Conservation (phyloP, 92 coral and sea anemone genomes). For the Umimayanthus kanabou region DNA sequence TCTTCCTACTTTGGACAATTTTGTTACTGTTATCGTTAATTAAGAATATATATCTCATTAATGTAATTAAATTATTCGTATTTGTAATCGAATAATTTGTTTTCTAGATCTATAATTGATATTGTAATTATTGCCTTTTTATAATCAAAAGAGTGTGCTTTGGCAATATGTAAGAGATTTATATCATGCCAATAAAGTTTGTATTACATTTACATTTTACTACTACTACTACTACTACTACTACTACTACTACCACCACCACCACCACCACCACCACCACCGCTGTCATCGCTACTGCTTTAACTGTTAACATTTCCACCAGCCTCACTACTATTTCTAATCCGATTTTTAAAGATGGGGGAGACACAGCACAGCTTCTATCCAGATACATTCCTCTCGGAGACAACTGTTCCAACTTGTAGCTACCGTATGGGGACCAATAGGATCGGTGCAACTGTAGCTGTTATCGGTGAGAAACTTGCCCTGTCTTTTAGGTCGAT, state of each 20-base stretch:
- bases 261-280: neutral
- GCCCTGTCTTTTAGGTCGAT: too few species aligned
- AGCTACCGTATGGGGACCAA: conserved; percentile 95
- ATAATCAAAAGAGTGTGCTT: too few species aligned
- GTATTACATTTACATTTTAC: too few species aligned
- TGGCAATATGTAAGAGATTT: too few species aligned
- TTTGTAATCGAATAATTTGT: too few species aligned
- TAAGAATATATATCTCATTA: too few species aligned
- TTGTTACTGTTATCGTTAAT: too few species aligned
- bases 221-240: neutral
- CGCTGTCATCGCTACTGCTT: neutral
- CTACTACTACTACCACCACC: neutral
- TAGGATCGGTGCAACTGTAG: conserved; percentile 71
- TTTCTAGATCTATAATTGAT: too few species aligned
- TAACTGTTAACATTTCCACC: neutral
- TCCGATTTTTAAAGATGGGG: conserved; percentile 10
- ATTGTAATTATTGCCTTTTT: too few species aligned
- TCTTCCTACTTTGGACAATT: too few species aligned
- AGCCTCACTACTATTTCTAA: neutral
- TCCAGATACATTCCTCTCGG: conserved; percentile 43
- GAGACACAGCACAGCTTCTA: conserved; percentile 31
- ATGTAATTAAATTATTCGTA: too few species aligned
- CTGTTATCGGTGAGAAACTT: conserved; percentile 67
- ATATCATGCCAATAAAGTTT: too few species aligned
- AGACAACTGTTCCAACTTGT: conserved; percentile 80